These are phyloP conservation scores for Nerophis lumbriciformis DNA, from an alignment of 2,113 vertebrate genomes.

Conservation along the genomic window DNA sequence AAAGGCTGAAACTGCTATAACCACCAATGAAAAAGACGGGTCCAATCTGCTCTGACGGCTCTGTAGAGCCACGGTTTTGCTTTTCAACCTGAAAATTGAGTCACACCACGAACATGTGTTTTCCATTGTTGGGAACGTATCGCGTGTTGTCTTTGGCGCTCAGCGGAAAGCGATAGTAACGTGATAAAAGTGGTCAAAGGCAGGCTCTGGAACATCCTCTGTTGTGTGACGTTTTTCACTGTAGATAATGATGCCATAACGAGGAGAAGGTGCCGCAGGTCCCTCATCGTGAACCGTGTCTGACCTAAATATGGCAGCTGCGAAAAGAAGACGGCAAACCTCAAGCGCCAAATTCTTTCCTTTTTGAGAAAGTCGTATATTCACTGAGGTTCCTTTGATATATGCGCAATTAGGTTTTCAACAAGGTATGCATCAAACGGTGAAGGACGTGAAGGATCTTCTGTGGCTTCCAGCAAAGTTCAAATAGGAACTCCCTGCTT, in stretches of 20 bases:
- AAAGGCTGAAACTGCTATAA: conserved; percentile 30
- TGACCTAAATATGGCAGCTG: conserved; percentile 48
- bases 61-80: conserved; percentile 48
- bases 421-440: conserved; percentile 23
- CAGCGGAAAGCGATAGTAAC: conserved; percentile 54
- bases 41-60: conserved; percentile 47
- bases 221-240: conserved; percentile 41
- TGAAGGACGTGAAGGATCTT: conserved; percentile 21
- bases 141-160: conserved; percentile 62
- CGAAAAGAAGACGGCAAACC: conserved; percentile 40
- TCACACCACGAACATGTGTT: conserved; percentile 60
- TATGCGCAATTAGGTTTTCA: conserved; percentile 20
- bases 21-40: conserved; percentile 31
- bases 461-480: conserved; percentile 17
- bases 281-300: conserved; percentile 34
- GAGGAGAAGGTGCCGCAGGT: conserved; percentile 15
- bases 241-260: conserved; percentile 52
- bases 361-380: conserved; percentile 27
- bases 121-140: conserved; percentile 54
- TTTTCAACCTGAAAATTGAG: conserved; percentile 53
- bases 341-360: conserved; percentile 36
- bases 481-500: neutral
- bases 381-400: conserved; percentile 19
- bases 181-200: conserved; percentile 59
- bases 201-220: conserved; percentile 36